Percentiles rank a stretch among this genome's conserved stretches.
phyloP scores from a whole-genome alignment of 2,797 vertebrate species.

The Philypnodon macrostomus region DNA sequence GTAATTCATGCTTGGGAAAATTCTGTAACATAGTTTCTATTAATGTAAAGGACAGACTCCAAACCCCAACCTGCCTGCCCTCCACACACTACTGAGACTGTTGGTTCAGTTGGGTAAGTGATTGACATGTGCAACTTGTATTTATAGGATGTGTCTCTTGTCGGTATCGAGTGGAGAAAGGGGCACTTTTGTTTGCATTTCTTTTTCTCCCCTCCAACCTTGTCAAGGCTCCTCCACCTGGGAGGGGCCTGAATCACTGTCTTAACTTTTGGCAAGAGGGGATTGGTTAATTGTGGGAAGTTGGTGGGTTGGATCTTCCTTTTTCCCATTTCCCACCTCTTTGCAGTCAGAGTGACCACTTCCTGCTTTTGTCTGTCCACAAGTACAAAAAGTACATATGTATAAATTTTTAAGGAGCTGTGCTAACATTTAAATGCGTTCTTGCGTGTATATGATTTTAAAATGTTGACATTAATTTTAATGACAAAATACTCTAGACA shows the following conservation, averaged over 20 bases:
- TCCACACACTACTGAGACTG: conserved; percentile 65
- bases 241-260: conserved; percentile 51
- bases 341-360: conserved; percentile 72
- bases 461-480: conserved; percentile 92
- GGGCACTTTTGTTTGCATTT: conserved; percentile 42
- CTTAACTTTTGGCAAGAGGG: conserved; percentile 59
- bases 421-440: conserved; percentile 90
- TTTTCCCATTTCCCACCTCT: conserved; percentile 52
- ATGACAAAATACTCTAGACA: conserved; percentile 82
- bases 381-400: conserved; percentile 87
- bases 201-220: conserved; percentile 11
- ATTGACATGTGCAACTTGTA: conserved; percentile 51
- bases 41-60: conserved; percentile 67
- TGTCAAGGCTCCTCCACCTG: conserved; percentile 25
- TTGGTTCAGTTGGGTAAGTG: conserved; percentile 44
- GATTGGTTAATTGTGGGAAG: conserved; percentile 54
- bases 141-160: conserved; percentile 49
- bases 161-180: conserved; percentile 44
- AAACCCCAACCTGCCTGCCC: conserved; percentile 17
- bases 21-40: conserved; percentile 80
- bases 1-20: conserved; percentile 73
- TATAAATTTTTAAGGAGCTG: conserved; percentile 92
- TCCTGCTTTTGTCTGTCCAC: conserved; percentile 82
- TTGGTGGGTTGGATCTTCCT: conserved; percentile 46
- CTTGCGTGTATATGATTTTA: conserved; percentile 96